Percentiles rank a stretch among this genome's conserved stretches.
phyloP scores from a whole-genome alignment of 2,113 vertebrate genomes.

The Thalassarche chlororhynchos region DNA sequence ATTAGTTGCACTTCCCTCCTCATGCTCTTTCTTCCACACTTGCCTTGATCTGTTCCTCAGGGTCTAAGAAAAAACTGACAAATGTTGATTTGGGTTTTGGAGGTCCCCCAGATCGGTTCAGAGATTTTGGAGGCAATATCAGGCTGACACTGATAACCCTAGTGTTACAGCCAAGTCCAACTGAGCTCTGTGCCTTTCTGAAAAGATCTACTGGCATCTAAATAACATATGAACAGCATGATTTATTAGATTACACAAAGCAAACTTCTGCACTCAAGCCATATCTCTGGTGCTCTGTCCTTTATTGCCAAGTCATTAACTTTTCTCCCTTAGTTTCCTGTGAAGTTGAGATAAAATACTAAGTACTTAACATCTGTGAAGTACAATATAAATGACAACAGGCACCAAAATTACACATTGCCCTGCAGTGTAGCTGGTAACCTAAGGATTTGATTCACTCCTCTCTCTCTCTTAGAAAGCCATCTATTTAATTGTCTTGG shows the following conservation, averaged over 20 bases:
- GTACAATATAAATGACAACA: background rate
- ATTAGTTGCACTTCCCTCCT: background rate
- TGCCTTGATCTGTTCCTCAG: background rate
- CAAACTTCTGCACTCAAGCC: background rate
- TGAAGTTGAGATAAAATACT: background rate
- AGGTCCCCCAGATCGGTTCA: background rate
- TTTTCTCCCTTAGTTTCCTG: background rate
- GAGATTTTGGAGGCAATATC: background rate
- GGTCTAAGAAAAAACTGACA: background rate
- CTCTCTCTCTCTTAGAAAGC: background rate
- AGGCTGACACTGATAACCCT: background rate
- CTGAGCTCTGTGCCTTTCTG: background rate
- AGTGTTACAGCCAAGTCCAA: background rate
- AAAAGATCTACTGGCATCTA: background rate
- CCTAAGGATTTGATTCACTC: background rate
- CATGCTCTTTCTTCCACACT: background rate
- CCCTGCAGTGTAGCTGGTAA: background rate
- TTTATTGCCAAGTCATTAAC: background rate
- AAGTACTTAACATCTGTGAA: background rate
- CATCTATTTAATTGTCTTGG: background rate
- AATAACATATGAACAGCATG: background rate
- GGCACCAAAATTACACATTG: background rate
- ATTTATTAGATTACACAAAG: background rate
- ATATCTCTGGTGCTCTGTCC: background rate
- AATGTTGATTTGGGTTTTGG: background rate